Evolutionary conservation across 2,113 vertebrate species (phyloP).

Genomic region (Silurus asotus): DNA sequence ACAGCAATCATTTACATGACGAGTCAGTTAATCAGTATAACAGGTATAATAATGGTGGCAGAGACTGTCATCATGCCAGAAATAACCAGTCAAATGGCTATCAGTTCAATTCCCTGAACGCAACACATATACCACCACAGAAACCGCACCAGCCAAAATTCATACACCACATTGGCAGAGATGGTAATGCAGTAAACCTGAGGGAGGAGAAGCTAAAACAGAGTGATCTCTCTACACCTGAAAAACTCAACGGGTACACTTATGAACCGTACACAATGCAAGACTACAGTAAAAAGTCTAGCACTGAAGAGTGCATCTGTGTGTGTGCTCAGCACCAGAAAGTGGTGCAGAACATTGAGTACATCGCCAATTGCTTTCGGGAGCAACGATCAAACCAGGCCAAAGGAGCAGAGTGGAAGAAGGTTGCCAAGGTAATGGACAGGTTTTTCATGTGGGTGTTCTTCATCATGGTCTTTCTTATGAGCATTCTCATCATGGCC

Average conservation of each 20-base stretch:
- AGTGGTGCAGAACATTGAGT: constrained; percentile 88
- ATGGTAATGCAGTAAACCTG: constrained; percentile 39
- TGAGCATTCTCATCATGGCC: constrained; percentile 90
- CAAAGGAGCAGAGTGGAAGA: constrained; percentile 94
- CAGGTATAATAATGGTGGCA: constrained; percentile 33
- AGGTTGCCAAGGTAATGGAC: constrained; percentile 97
- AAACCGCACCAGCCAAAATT: constrained; percentile 32
- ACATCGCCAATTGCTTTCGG: constrained; percentile 87
- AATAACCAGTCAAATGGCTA: constrained; percentile 53
- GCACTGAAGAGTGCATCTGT: background rate
- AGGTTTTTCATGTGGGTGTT: constrained; percentile 99
- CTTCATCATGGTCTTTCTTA: constrained; percentile 95
- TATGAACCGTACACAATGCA: constrained; percentile 47
- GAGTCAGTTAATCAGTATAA: constrained; percentile 34
- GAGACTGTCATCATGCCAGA: constrained; percentile 39
- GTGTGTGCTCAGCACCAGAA: constrained; percentile 58
- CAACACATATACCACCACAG: constrained; percentile 6
- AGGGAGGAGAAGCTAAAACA: constrained; percentile 48
- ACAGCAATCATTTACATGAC: constrained; percentile 35
- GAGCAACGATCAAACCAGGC: constrained; percentile 85
- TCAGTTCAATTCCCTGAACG: constrained; percentile 49
- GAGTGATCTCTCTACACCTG: constrained; percentile 51
- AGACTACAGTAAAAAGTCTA: constrained; percentile 27
- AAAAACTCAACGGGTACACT: constrained; percentile 53
- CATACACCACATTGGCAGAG: constrained; percentile 46